Evolutionary conservation across 2,888 invertebrate genomes (phyloP).

Genomic region (Seira musarum): DNA sequence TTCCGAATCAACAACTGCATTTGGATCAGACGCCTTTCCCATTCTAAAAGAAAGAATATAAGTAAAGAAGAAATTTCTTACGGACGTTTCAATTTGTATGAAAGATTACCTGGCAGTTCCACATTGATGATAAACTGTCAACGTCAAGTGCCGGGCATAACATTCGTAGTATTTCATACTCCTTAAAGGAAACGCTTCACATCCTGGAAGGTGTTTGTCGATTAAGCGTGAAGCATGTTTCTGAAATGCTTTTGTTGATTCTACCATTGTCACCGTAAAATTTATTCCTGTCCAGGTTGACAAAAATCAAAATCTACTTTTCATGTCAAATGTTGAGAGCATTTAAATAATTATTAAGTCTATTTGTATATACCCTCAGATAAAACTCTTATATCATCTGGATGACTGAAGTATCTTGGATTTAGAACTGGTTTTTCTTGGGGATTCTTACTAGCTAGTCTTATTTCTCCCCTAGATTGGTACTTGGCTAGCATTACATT

Average conservation of each 20-base stretch:
- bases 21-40: conserved; percentile 50
- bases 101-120: conserved; percentile 7
- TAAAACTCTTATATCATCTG: conserved; percentile 55
- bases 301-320: neutral
- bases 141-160: conserved; percentile 44
- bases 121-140: conserved; percentile 59
- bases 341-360: neutral
- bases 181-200: conserved; percentile 40
- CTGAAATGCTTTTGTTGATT: conserved; percentile 50
- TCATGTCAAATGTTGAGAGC: neutral
- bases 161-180: conserved; percentile 60
- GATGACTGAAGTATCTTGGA: conserved; percentile 61
- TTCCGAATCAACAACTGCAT: conserved; percentile 58
- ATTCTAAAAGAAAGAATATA: too few species aligned
- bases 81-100: too few species aligned
- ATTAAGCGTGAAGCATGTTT: conserved; percentile 49
- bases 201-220: conserved; percentile 52
- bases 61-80: too few species aligned
- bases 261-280: conserved; percentile 50
- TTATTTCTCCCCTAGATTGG: conserved; percentile 50
- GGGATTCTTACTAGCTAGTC: conserved; percentile 51
- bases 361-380: conserved; percentile 52
- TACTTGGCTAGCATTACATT: conserved; percentile 43
- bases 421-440: conserved; percentile 47
- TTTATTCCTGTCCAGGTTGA: conserved; percentile 44